These are phyloP conservation scores for Amphipoea lucens DNA, from an alignment of 2,888 invertebrate genomes.

Conservation along the genomic window DNA sequence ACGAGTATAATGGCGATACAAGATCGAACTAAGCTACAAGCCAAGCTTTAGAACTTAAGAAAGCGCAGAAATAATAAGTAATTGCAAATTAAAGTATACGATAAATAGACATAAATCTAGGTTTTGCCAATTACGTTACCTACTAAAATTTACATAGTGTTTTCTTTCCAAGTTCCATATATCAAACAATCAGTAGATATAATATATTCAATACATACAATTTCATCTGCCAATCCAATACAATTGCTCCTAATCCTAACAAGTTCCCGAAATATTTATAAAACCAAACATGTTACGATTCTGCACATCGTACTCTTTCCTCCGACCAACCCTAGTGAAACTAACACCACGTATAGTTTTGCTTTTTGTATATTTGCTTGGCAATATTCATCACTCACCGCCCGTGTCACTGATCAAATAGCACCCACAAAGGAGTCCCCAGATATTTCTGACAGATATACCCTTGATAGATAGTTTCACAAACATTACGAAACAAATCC, in stretches of 20 bases:
- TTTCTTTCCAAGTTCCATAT: too few species aligned
- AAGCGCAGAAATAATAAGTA: neutral
- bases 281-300: constrained; percentile 68
- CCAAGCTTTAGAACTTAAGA: constrained; percentile 2
- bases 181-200: neutral
- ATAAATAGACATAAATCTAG: neutral
- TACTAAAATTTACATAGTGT: neutral
- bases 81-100: neutral
- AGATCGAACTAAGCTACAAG: constrained; percentile 8
- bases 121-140: neutral
- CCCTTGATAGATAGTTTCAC: constrained; percentile 86
- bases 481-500: constrained; percentile 80
- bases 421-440: constrained; percentile 88
- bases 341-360: constrained; percentile 88
- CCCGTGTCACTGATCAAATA: constrained; percentile 89
- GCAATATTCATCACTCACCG: constrained; percentile 90
- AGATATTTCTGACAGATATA: constrained; percentile 88
- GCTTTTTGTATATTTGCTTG: constrained; percentile 90
- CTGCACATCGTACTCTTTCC: constrained; percentile 71
- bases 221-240: neutral
- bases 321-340: constrained; percentile 85
- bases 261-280: constrained; percentile 12
- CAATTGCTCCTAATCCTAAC: neutral
- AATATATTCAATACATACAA: constrained; percentile 13
- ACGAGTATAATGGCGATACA: constrained; percentile 7